Evolutionary conservation across 1,140 invertebrate species (phyloP), one percentile per base, ranked within the genome.

Genomic region (Diorhabda carinulata): DNA sequence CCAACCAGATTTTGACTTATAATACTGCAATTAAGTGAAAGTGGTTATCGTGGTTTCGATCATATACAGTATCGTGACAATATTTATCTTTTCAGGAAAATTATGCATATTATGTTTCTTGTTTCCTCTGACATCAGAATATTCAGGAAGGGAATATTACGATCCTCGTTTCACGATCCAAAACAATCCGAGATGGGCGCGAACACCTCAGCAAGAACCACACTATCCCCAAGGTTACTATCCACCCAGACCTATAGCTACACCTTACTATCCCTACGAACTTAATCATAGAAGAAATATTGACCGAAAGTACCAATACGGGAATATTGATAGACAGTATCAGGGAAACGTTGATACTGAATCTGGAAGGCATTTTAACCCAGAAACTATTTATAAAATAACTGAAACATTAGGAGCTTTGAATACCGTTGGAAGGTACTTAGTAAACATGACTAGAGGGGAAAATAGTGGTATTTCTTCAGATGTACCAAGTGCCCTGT

Each of bases 351-450:
- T 70, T 57, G 62, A 73, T 69, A 56, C 57, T 5, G 76, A 75
- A 57, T 67, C 69, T 57, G 72, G 66, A 2, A 72, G 78, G 47
- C 77, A 81, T 74, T 78, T 81, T 61, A 65, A 72, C 45, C 76
- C 79, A 42, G 78, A 81, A 61, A 80, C 88, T 1, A 87, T 89
- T 59, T 84, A 84, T 67, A 85, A 82, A 72, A 89, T 89, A 78
- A 87, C 88, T 2, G 88, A 89, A 81, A 89, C 88, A 3, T 78
- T 89, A 5, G 92, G 91, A 67, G 91, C 91, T 40, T 85, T 93
- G 3, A 94, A 94, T 72, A 92, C 91, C 9, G 90, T 94, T 0
- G 92, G 92, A 0, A 87, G 89, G 76, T 92, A 92, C 77, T 85
- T 94, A 62, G 90, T 95, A 0, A 92, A 93, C 72, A 92, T 92